Conservation (phyloP, 2,113 vertebrate species). For the Catharus minimus region DNA sequence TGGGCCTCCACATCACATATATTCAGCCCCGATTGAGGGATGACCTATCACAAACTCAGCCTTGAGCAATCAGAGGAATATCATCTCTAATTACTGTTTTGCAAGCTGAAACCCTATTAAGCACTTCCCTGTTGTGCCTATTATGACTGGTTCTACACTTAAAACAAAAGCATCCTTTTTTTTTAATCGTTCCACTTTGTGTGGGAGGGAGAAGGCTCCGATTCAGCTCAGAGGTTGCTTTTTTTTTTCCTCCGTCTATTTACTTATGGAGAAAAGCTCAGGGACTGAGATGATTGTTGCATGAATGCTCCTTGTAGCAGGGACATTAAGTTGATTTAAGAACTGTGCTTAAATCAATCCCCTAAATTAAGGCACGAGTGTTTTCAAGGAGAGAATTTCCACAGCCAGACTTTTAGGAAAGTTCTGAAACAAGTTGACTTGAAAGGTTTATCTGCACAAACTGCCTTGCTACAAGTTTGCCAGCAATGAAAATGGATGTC, state of each 20-base stretch:
- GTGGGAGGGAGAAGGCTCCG: background rate
- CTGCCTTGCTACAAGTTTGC: rapidly evolving
- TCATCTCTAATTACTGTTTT: constrained; percentile 63
- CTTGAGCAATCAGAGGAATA: constrained; percentile 62
- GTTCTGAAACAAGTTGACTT: background rate
- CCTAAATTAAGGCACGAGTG: background rate
- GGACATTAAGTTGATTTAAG: background rate
- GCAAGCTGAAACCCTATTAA: constrained; percentile 64
- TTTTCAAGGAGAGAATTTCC: background rate
- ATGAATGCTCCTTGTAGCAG: rapidly evolving
- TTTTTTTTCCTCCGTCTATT: background rate
- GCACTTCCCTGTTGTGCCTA: constrained; percentile 48
- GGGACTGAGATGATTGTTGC: background rate
- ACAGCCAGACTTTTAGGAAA: background rate
- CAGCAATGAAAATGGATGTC: rapidly evolving
- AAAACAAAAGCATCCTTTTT: constrained; percentile 40
- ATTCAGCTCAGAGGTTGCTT: background rate
- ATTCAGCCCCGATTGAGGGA: constrained; percentile 9
- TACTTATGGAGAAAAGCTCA: background rate
- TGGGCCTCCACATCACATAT: constrained; percentile 41
- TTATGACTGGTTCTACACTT: constrained; percentile 50
- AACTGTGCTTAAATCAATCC: background rate
- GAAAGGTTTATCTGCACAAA: background rate
- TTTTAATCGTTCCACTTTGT: background rate
- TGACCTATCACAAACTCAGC: constrained; percentile 51